phyloP scores from a whole-genome alignment of 64 coral and sea anemone genomes.

The Porites australiensis region DNA sequence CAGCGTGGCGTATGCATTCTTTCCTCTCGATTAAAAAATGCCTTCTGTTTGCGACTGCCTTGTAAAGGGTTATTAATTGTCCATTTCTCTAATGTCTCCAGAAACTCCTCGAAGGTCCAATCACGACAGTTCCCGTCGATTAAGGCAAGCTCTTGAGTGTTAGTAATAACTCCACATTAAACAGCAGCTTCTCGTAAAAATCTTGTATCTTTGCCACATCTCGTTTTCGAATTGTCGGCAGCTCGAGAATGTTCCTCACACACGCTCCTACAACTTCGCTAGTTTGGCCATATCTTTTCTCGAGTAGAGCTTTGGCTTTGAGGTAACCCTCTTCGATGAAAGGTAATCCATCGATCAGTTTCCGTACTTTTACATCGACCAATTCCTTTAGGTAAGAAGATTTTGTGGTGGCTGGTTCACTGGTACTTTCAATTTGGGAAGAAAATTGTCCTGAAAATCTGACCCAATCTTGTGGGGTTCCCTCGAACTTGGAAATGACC shows the following conservation, averaged over 20 bases:
- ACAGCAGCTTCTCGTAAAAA: constrained; percentile 42
- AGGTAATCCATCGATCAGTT: constrained; percentile 49
- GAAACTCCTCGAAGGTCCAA: constrained; percentile 12
- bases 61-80: background rate
- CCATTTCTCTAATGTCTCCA: background rate
- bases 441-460: constrained; percentile 52
- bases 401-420: constrained; percentile 23
- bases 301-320: constrained; percentile 20
- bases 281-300: constrained; percentile 21
- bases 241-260: constrained; percentile 21
- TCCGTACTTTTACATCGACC: constrained; percentile 50
- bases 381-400: constrained; percentile 66
- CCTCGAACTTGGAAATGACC: constrained; percentile 16
- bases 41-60: background rate
- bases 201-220: constrained; percentile 43
- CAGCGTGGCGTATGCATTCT: too few relatives aligned
- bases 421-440: constrained; percentile 20
- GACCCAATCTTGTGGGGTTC: too few relatives aligned
- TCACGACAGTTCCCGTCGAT: constrained; percentile 45
- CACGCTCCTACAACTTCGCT: constrained; percentile 39
- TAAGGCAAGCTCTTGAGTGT: constrained; percentile 31
- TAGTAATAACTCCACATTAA: constrained; percentile 5
- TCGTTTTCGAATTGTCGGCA: constrained; percentile 17
- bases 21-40: background rate
- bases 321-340: constrained; percentile 46